Evolutionary conservation across 2,113 vertebrate species (phyloP).

Genomic region (Mesembrinibis cayennensis): DNA sequence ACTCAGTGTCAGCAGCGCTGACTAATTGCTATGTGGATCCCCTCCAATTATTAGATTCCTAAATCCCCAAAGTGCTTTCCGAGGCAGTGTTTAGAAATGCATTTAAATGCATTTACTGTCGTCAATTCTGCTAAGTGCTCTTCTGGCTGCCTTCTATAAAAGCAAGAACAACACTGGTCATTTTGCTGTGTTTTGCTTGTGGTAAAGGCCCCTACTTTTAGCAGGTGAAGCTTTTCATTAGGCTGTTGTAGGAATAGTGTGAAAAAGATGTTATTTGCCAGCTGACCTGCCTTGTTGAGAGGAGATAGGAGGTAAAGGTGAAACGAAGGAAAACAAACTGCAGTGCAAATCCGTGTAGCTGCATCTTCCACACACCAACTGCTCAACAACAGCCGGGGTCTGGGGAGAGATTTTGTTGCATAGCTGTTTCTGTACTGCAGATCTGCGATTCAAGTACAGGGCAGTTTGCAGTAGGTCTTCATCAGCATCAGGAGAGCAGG

Average conservation of each 20-base stretch:
- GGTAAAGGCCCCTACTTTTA: background rate
- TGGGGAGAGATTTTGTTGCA: background rate
- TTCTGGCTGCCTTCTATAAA: background rate
- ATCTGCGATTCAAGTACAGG: background rate
- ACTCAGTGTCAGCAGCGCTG: background rate
- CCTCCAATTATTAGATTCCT: background rate
- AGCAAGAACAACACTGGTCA: background rate
- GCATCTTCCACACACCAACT: background rate
- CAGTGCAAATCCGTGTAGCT: rapidly evolving
- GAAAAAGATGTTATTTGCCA: background rate
- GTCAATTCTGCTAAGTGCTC: background rate
- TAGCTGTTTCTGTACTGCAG: too few relatives aligned
- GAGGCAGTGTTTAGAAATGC: background rate
- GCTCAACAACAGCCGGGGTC: rapidly evolving
- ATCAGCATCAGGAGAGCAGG: background rate
- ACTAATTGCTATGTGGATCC: background rate
- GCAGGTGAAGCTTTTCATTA: background rate
- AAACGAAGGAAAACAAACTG: background rate
- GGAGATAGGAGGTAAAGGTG: background rate
- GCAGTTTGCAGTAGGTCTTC: background rate
- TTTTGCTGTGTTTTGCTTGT: background rate
- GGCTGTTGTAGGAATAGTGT: background rate
- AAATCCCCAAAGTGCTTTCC: background rate
- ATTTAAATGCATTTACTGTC: background rate
- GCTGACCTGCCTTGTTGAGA: background rate